Evolutionary conservation across 2,113 vertebrate species (phyloP).

Genomic region (Chelonoidis abingdonii): DNA sequence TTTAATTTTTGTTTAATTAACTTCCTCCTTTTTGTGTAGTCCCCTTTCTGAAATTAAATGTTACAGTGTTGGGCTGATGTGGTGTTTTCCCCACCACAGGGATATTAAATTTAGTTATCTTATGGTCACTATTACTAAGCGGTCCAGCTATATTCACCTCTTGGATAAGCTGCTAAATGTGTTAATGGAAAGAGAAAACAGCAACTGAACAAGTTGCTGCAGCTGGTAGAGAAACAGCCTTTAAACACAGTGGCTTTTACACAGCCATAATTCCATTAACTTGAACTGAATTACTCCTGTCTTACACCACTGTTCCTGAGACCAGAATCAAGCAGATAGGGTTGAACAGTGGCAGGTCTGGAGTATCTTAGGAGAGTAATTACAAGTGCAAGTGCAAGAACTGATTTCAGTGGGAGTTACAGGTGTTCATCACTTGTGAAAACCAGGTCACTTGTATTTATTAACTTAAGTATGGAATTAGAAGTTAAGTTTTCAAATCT

Average conservation of each 20-base stretch:
- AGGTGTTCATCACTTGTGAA: background rate
- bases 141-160: too few species aligned
- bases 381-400: background rate
- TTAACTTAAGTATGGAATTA: background rate
- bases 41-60: too few species aligned
- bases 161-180: fast-evolving
- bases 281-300: background rate
- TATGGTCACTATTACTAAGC: too few species aligned
- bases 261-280: background rate
- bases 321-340: background rate
- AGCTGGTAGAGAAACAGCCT: background rate
- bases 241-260: background rate
- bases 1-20: too few species aligned
- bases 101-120: too few species aligned
- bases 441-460: background rate
- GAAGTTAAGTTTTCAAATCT: background rate
- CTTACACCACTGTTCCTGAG: background rate
- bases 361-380: background rate
- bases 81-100: too few species aligned
- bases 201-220: background rate
- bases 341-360: background rate
- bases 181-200: background rate
- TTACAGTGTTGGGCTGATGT: too few species aligned
- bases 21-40: too few species aligned
- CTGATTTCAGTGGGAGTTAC: background rate